A percentile compares a stretch with the other conserved stretches of the same genome.
phyloP scores from a whole-genome alignment of 2,113 vertebrate genomes.

The Butorides virescens region DNA sequence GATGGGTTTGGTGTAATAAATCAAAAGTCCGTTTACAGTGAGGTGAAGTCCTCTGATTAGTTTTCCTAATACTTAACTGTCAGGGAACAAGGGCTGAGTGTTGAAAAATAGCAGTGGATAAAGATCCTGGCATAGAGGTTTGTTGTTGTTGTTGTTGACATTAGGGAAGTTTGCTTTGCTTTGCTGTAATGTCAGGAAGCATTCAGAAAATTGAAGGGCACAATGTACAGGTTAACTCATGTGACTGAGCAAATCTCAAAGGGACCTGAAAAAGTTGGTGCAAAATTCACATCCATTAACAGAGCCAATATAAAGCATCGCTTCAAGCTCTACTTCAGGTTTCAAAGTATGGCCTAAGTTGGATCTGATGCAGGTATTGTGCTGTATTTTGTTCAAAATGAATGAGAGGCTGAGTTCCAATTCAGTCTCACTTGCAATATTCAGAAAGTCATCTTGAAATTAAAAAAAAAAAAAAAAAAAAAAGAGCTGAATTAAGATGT shows the following conservation, averaged over 20 bases:
- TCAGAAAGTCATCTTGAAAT: background rate
- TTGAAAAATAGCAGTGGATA: background rate
- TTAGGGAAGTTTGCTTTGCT: background rate
- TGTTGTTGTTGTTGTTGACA: background rate
- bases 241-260: background rate
- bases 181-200: background rate
- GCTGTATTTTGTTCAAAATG: background rate
- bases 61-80: conserved; percentile 9
- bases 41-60: background rate
- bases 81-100: background rate
- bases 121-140: background rate
- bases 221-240: background rate
- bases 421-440: background rate
- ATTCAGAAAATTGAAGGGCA: background rate
- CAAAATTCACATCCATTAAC: background rate
- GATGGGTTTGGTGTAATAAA: background rate
- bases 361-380: background rate
- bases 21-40: background rate
- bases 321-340: background rate
- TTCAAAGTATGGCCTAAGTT: background rate
- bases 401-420: background rate
- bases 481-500: background rate
- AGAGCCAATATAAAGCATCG: background rate
- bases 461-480: background rate
- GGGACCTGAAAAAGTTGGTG: background rate